Percentiles rank a stretch among this genome's conserved stretches.
Conservation (phyloP, 2,888 invertebrate genomes). For the Falcaria lacertinaria region DNA sequence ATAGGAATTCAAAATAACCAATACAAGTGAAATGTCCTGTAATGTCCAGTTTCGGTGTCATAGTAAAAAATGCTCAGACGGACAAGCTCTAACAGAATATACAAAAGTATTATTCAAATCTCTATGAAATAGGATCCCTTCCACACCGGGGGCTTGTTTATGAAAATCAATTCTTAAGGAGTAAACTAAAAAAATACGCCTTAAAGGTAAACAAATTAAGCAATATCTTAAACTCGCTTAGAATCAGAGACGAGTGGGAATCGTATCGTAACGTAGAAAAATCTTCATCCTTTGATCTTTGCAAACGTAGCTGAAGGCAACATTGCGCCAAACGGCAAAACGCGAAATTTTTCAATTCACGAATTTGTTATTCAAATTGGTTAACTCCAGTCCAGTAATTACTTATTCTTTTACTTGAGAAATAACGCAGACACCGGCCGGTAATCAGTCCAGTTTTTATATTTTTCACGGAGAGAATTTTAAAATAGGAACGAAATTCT, state of each 20-base stretch:
- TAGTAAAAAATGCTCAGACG: too few species aligned
- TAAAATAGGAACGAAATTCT: background rate
- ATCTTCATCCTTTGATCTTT: conserved; percentile 30
- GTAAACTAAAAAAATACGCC: too few species aligned
- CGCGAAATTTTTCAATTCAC: conserved; percentile 34
- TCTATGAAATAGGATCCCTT: too few species aligned
- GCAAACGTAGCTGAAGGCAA: conserved; percentile 17
- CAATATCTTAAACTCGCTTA: background rate
- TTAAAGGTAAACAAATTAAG: too few species aligned
- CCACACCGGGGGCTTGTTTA: too few species aligned
- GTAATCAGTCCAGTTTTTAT: conserved; percentile 20
- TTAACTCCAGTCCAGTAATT: conserved; percentile 40
- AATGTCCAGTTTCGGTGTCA: too few species aligned
- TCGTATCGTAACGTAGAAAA: conserved; percentile 21
- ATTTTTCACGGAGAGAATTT: background rate
- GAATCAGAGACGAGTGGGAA: conserved; percentile 21
- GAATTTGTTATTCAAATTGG: conserved; percentile 47
- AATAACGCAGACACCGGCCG: conserved; percentile 17
- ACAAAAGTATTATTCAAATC: too few species aligned
- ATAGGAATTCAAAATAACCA: too few species aligned
- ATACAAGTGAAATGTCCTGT: too few species aligned
- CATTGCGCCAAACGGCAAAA: conserved; percentile 9
- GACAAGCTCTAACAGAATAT: too few species aligned
- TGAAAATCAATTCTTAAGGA: too few species aligned
- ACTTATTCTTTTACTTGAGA: conserved; percentile 40